Evolutionary conservation across 2,888 invertebrate species (phyloP), one percentile per base, ranked within the genome.

Genomic region (Sphaeridia pumilis): DNA sequence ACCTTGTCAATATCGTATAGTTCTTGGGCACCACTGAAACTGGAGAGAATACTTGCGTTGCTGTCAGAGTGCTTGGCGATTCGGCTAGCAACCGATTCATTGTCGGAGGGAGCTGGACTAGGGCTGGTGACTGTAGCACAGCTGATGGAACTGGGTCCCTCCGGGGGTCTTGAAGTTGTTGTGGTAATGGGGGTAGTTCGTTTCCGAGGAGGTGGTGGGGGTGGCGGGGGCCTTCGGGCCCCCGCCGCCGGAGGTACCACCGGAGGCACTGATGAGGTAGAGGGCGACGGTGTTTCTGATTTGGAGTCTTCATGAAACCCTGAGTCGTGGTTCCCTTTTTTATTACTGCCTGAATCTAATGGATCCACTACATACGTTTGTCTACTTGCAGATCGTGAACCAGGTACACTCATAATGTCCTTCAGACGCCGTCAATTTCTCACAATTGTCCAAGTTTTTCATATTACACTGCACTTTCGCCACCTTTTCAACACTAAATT

Each of bases 321-420:
- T 5, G 47, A 47, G 47, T 52, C 52, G 7, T 41, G 46, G 24
- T 52, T 46, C 5, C 20, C 22, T 42, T 52, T 52, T 20, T 42
- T n/a, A 4, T 43, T 24, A 14, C 17, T 38, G n/a, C n/a, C n/a
- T n/a, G n/a, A n/a, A n/a, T n/a, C n/a, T n/a, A n/a, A n/a, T n/a
- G n/a, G n/a, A n/a, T n/a, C n/a, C n/a, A n/a, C n/a, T n/a, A n/a
- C n/a, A n/a, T n/a, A n/a, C n/a, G n/a, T n/a, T n/a, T n/a, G n/a
- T n/a, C 5, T 35, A 31, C 46, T 46, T 4, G 46, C 14, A 14
- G 34, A 35, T 2, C 46, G 46, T 5, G 31, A 46, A 2, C 27
- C 34, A 3, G 31, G 4, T 17, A 25, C 5, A 24, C 46, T 46
- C 46, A 46, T 46, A 46, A n/a, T n/a, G n/a, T n/a, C n/a, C n/a